phyloP scores from a whole-genome alignment of 2,797 vertebrate genomes.

The Thalassophryne amazonica region DNA sequence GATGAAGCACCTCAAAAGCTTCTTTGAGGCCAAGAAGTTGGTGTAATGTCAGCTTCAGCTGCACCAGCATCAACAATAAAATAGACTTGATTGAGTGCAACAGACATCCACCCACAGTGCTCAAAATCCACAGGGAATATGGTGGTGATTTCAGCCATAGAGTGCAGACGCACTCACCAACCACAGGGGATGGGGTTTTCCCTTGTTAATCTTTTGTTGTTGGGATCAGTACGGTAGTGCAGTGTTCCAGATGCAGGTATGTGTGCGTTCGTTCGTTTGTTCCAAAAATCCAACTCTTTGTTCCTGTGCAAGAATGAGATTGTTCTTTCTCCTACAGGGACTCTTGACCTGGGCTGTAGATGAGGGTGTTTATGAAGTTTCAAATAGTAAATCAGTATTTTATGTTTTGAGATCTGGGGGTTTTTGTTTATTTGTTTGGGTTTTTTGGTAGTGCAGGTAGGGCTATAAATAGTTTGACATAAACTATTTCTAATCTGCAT shows the following conservation, averaged over 20 bases:
- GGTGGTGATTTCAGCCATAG: constrained; percentile 9
- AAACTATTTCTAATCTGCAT: no score
- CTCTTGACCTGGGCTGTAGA: no score
- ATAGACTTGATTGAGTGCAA: constrained; percentile 8
- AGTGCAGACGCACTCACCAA: neutral
- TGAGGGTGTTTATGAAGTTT: no score
- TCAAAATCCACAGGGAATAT: neutral
- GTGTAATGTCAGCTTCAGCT: constrained; percentile 69
- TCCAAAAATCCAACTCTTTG: neutral
- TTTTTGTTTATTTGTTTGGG: no score
- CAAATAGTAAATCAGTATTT: no score
- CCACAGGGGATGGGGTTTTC: neutral
- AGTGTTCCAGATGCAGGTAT: neutral
- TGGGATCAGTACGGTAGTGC: neutral
- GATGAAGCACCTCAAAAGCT: constrained; percentile 95
- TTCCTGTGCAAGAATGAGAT: neutral
- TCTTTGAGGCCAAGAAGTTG: constrained; percentile 95
- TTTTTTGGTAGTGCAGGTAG: no score
- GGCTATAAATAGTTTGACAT: no score
- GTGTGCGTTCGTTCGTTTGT: neutral
- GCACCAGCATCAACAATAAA: neutral
- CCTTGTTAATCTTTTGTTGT: neutral
- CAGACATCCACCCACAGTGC: neutral
- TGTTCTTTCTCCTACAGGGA: no score
- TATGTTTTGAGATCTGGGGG: no score